These are phyloP conservation scores for Scortum barcoo DNA, from an alignment of 2,113 vertebrate species.

Conservation along the genomic window DNA sequence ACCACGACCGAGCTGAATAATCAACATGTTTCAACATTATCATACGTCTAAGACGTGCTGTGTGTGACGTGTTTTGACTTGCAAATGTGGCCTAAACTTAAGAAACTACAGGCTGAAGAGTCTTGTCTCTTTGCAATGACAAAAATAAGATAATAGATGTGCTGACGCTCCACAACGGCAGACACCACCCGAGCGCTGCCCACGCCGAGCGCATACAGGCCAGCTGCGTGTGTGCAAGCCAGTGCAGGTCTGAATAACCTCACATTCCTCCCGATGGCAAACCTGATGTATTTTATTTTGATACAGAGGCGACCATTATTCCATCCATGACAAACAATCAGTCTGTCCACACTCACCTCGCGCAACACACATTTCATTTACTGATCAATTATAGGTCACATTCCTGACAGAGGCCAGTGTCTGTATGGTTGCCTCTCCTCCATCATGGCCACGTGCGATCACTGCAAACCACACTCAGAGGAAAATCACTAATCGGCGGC, in stretches of 20 bases:
- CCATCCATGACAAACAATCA: conserved; percentile 8
- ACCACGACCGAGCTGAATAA: conserved; percentile 42
- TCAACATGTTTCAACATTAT: conserved; percentile 2
- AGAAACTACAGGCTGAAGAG: not conserved
- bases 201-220: not conserved
- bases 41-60: not conserved
- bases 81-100: not conserved
- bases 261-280: not conserved
- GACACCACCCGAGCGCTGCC: not conserved
- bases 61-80: not conserved
- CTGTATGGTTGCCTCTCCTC: not conserved
- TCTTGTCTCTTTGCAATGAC: not conserved
- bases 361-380: conserved; percentile 5
- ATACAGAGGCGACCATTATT: conserved; percentile 5
- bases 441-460: not conserved
- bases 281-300: conserved; percentile 8
- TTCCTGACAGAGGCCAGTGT: conserved; percentile 5
- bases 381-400: conserved; percentile 19
- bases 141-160: not conserved
- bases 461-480: not conserved
- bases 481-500: not conserved
- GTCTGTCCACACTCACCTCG: conserved; percentile 22
- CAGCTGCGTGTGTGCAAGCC: not conserved
- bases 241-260: not conserved
- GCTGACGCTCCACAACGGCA: not conserved